phyloP scores from a whole-genome alignment of 2,888 invertebrate genomes.

The Lasioglossum leucozonium region DNA sequence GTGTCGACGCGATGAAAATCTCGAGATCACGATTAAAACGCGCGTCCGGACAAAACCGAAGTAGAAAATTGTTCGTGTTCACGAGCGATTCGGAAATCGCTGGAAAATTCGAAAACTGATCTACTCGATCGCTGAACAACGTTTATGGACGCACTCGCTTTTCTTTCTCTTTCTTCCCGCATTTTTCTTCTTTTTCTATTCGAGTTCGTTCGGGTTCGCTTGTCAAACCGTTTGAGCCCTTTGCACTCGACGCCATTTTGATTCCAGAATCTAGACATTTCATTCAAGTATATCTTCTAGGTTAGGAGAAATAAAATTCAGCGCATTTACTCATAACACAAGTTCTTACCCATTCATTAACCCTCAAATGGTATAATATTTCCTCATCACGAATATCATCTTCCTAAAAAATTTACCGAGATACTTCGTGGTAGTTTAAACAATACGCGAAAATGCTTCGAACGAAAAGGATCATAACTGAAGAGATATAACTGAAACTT shows the following conservation, averaged over 20 bases:
- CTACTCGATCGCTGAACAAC: slow-evolving; percentile 26
- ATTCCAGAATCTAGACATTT: not conserved
- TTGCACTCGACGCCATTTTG: not conserved
- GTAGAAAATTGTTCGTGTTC: not conserved
- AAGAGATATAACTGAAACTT: no score
- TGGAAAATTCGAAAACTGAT: not conserved
- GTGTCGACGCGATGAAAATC: not conserved
- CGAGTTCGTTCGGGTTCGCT: not conserved
- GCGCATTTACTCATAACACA: not conserved
- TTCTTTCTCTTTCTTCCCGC: slow-evolving; percentile 31
- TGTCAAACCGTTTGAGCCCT: not conserved
- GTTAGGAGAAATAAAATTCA: not conserved
- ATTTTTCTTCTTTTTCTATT: slow-evolving; percentile 2
- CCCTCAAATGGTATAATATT: not conserved
- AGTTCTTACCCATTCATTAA: not conserved
- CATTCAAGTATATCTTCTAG: not conserved
- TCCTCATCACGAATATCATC: not conserved
- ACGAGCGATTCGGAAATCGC: no score
- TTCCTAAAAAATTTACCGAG: not conserved
- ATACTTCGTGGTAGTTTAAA: not conserved
- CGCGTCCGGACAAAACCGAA: not conserved
- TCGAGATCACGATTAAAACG: not conserved
- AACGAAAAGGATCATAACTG: not conserved
- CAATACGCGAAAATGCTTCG: not conserved
- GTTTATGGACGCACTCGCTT: slow-evolving; percentile 27